Percentiles rank a stretch among this genome's conserved stretches.
Evolutionary conservation across 2,113 vertebrate species (phyloP).

Genomic region (Cranoglanis bouderius): DNA sequence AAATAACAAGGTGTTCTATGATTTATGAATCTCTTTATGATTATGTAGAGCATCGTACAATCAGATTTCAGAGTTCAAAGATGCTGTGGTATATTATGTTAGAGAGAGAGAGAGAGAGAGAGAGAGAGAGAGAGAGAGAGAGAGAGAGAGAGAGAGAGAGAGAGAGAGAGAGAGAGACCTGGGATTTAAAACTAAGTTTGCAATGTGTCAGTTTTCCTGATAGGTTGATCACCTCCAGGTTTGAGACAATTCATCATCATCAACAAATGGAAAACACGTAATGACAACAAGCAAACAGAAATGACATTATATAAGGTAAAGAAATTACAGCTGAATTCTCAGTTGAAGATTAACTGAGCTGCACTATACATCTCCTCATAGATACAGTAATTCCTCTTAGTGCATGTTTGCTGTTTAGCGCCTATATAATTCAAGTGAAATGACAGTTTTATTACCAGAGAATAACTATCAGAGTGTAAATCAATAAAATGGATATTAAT

Average conservation of each 20-base stretch:
- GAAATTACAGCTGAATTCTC: slow-evolving; percentile 24
- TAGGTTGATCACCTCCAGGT: slow-evolving; percentile 41
- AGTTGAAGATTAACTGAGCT: slow-evolving; percentile 52
- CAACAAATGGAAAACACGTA: slow-evolving; percentile 42
- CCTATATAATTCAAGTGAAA: slow-evolving; percentile 37
- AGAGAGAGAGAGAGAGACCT: background rate
- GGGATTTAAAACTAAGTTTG: background rate
- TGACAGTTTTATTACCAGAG: slow-evolving; percentile 47
- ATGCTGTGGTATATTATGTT: background rate
- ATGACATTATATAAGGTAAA: background rate
- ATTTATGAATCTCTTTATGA: background rate
- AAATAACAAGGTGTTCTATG: background rate
- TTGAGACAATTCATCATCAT: slow-evolving; percentile 60
- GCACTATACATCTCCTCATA: background rate
- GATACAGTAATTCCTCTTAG: slow-evolving; percentile 8
- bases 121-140: background rate
- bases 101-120: background rate
- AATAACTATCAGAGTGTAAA: slow-evolving; percentile 41
- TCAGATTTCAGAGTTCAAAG: background rate
- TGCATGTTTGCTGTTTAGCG: slow-evolving; percentile 25
- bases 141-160: background rate
- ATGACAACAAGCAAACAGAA: slow-evolving; percentile 24
- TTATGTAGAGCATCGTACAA: background rate
- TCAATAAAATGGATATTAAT: slow-evolving; percentile 37
- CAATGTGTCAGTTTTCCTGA: background rate